A percentile compares a stretch with the other conserved stretches of the same genome.
These are phyloP conservation scores for Cyprinodon variegatus DNA, from an alignment of 2,113 vertebrate species.

Conservation along the genomic window DNA sequence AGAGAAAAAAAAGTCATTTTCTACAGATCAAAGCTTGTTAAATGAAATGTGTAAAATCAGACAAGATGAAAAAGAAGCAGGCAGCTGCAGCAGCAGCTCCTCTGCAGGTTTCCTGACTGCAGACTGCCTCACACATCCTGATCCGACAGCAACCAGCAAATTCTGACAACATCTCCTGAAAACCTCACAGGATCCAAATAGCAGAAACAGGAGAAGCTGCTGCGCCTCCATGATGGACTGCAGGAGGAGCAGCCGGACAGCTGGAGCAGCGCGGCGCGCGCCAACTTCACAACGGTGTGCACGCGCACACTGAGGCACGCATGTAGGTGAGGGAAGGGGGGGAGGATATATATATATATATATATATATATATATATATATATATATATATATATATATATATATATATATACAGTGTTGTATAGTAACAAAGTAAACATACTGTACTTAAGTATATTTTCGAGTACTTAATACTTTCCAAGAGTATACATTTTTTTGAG, in stretches of 20 bases:
- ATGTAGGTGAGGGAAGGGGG: not conserved
- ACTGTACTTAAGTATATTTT: no score
- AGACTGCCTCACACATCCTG: not conserved
- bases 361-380: no score
- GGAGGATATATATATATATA: no score
- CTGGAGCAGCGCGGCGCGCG: not conserved
- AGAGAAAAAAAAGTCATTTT: not conserved
- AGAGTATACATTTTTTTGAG: no score
- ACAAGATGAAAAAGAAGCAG: no score
- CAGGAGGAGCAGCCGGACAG: slow-evolving; percentile 7
- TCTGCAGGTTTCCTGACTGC: not conserved
- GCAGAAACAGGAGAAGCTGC: not conserved
- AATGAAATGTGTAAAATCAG: not conserved
- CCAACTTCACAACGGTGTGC: slow-evolving; percentile 1
- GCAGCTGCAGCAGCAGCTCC: not conserved
- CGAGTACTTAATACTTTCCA: no score
- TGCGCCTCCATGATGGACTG: not conserved
- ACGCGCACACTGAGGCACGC: not conserved
- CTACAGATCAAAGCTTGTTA: slow-evolving; percentile 11
- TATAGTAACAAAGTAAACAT: no score
- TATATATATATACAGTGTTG: not conserved
- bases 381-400: not conserved
- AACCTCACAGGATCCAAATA: not conserved
- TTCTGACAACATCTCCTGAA: not conserved
- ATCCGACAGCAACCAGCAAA: not conserved